Conservation (phyloP, 2,888 invertebrate genomes). For the Plagiodera versicolora region DNA sequence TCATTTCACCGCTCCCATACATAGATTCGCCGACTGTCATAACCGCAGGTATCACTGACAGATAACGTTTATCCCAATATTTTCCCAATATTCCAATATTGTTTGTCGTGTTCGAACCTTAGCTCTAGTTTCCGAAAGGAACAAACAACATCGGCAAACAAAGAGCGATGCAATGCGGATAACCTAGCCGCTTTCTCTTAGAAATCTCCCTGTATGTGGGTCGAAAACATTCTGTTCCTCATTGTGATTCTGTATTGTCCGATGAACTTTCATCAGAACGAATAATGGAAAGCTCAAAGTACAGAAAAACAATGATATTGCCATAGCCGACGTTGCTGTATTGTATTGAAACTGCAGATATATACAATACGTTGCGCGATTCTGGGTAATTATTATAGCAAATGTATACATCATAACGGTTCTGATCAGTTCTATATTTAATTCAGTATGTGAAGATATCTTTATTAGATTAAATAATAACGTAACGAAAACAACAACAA, state of each 20-base stretch:
- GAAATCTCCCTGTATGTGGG: constrained; percentile 1
- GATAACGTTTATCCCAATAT: too few relatives aligned
- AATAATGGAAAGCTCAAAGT: neutral
- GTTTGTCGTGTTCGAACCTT: neutral
- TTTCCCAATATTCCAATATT: neutral
- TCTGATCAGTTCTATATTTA: neutral
- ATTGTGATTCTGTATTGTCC: neutral
- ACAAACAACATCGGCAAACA: neutral
- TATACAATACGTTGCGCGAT: neutral
- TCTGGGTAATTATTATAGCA: neutral
- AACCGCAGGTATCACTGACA: too few relatives aligned
- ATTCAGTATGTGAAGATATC: neutral
- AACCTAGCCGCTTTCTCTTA: neutral
- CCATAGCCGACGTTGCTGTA: neutral
- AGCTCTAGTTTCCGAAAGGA: neutral
- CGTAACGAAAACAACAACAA: neutral
- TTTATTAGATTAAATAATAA: neutral
- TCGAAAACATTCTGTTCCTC: neutral
- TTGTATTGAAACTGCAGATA: neutral
- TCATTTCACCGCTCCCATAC: too few relatives aligned
- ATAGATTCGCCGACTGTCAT: too few relatives aligned
- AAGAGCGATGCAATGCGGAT: neutral
- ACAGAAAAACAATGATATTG: neutral
- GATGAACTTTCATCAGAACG: neutral
- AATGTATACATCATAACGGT: neutral